Evolutionary conservation across 2,797 vertebrate genomes (phyloP).

Genomic region (Diceros bicornis): DNA sequence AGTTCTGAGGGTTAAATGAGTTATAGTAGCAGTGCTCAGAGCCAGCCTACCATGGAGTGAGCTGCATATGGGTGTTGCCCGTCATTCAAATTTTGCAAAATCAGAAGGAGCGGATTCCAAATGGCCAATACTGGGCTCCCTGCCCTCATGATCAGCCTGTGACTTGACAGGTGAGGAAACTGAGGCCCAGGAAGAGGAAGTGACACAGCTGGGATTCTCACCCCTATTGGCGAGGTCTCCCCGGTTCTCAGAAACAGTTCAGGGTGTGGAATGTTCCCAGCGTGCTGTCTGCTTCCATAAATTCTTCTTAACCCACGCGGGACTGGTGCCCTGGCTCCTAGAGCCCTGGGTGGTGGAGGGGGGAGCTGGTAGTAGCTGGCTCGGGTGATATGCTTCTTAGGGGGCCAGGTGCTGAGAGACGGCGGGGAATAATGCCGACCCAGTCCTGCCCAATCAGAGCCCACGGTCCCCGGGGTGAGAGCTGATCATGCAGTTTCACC

Average conservation of each 20-base stretch:
- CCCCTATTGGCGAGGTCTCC: background rate
- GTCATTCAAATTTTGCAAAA: background rate
- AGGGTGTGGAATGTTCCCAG: background rate
- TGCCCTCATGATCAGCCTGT: background rate
- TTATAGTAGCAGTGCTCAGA: background rate
- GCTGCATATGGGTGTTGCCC: background rate
- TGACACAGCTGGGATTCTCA: background rate
- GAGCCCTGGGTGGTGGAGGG: background rate
- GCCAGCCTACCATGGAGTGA: background rate
- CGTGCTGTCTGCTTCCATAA: background rate
- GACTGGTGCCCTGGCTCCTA: background rate
- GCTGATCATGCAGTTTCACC: background rate
- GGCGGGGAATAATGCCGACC: background rate
- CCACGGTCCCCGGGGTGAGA: background rate
- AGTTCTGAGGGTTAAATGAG: too few species aligned
- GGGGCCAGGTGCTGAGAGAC: background rate
- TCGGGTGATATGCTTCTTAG: background rate
- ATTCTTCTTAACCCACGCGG: background rate
- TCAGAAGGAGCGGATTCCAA: background rate
- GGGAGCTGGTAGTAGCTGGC: background rate
- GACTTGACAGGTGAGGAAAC: background rate
- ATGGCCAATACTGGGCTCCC: background rate
- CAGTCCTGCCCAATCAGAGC: background rate
- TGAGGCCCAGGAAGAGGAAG: background rate
- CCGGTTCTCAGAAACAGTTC: background rate